These are phyloP conservation scores for Rotaria sp. DNA, from an alignment of 2,888 invertebrate species.

Conservation along the genomic window DNA sequence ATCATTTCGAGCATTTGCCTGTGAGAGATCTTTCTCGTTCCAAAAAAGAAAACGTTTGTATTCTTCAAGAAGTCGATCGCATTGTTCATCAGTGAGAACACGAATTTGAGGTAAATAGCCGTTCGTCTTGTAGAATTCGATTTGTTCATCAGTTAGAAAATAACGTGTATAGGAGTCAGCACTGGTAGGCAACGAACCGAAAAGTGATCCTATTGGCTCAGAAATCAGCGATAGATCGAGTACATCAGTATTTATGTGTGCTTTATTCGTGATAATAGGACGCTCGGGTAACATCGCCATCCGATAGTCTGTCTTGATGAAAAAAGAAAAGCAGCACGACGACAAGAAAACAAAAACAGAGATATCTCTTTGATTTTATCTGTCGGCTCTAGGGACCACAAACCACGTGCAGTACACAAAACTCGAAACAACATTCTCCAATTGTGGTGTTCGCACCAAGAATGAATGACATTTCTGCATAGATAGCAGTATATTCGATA, in stretches of 20 bases:
- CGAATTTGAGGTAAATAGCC: constrained; percentile 48
- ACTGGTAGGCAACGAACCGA: background rate
- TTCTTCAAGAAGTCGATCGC: constrained; percentile 48
- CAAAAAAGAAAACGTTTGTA: constrained; percentile 45
- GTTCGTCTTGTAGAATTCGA: constrained; percentile 47
- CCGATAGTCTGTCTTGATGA: too few species aligned
- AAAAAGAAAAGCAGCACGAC: too few species aligned
- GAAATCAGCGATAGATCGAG: background rate
- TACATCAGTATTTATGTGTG: background rate
- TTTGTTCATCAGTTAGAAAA: constrained; percentile 44
- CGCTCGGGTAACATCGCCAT: too few species aligned
- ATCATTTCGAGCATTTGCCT: background rate
- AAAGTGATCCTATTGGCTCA: background rate
- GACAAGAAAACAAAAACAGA: too few species aligned
- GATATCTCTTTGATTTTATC: too few species aligned
- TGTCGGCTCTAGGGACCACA: too few species aligned
- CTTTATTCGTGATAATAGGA: too few species aligned
- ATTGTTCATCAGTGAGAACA: constrained; percentile 46
- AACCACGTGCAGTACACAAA: too few species aligned
- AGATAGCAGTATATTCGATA: too few species aligned
- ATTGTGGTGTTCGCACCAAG: too few species aligned
- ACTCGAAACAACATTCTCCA: too few species aligned
- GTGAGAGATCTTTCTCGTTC: background rate
- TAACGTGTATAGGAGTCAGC: background rate
- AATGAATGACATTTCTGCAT: too few species aligned